Percentiles rank a stretch among this genome's conserved stretches.
phyloP scores from a whole-genome alignment of 2,888 invertebrate genomes.

The Atethmia centrago region DNA sequence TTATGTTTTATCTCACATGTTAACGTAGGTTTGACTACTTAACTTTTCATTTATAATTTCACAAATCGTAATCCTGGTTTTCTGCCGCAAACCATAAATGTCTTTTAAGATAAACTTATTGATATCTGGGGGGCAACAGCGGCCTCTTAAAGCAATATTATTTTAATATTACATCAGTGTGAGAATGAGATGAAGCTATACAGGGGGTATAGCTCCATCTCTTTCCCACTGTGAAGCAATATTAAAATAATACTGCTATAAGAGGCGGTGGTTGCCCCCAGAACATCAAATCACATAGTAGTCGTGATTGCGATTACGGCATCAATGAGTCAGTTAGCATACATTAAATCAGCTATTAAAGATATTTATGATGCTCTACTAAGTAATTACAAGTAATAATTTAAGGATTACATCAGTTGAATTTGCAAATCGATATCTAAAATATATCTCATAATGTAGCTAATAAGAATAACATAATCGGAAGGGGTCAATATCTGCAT shows the following conservation, averaged over 20 bases:
- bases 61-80: neutral
- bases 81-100: neutral
- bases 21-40: too few species aligned
- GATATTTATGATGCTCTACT: conserved; percentile 16
- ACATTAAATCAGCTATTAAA: conserved; percentile 32
- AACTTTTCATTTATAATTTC: too few species aligned
- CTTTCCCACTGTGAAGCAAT: too few species aligned
- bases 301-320: neutral
- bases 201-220: too few species aligned
- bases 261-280: too few species aligned
- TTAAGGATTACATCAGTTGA: conserved; percentile 47
- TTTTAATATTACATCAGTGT: too few species aligned
- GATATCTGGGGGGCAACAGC: too few species aligned
- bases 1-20: neutral
- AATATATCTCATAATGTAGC: conserved; percentile 13
- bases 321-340: conserved; percentile 16
- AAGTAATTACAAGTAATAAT: conserved; percentile 49
- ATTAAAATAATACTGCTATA: too few species aligned
- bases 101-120: neutral
- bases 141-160: too few species aligned
- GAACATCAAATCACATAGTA: neutral
- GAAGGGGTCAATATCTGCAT: conserved; percentile 29
- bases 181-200: too few species aligned
- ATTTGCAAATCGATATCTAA: conserved; percentile 40
- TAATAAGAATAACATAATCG: conserved; percentile 31